phyloP scores from a whole-genome alignment of 1,140 invertebrate species.

The Magallana ariakensis region DNA sequence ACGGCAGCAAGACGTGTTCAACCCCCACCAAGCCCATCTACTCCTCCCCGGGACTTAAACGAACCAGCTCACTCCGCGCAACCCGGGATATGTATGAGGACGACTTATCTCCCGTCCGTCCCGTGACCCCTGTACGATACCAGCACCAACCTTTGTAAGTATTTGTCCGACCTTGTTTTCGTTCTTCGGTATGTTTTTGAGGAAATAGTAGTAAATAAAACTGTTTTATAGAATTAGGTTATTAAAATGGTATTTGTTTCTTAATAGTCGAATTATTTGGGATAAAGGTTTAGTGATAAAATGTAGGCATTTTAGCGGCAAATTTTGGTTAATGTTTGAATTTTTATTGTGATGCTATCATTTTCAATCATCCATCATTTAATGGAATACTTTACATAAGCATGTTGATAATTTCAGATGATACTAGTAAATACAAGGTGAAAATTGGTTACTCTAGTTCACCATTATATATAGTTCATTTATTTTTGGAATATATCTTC shows the following conservation, averaged over 20 bases:
- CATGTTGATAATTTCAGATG: conserved; percentile 1
- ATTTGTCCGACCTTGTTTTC: not conserved
- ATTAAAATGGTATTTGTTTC: not conserved
- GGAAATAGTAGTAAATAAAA: too few species aligned
- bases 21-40: conserved; percentile 42
- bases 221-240: too few species aligned
- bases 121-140: conserved; percentile 48
- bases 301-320: too few species aligned
- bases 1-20: conserved; percentile 34
- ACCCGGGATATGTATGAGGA: conserved; percentile 52
- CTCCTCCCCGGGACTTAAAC: conserved; percentile 25
- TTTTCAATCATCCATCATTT: not conserved
- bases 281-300: not conserved
- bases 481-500: conserved; percentile 16
- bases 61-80: conserved; percentile 40
- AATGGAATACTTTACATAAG: not conserved
- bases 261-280: not conserved
- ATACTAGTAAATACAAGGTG: conserved; percentile 37
- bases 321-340: too few species aligned
- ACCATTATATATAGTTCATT: conserved; percentile 4
- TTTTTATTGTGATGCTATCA: conserved; percentile 6
- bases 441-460: conserved; percentile 1
- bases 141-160: conserved; percentile 57
- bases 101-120: conserved; percentile 37
- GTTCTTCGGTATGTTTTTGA: too few species aligned